phyloP scores from a whole-genome alignment of 1,140 invertebrate species.

The Brachionus asplanchnoidis region DNA sequence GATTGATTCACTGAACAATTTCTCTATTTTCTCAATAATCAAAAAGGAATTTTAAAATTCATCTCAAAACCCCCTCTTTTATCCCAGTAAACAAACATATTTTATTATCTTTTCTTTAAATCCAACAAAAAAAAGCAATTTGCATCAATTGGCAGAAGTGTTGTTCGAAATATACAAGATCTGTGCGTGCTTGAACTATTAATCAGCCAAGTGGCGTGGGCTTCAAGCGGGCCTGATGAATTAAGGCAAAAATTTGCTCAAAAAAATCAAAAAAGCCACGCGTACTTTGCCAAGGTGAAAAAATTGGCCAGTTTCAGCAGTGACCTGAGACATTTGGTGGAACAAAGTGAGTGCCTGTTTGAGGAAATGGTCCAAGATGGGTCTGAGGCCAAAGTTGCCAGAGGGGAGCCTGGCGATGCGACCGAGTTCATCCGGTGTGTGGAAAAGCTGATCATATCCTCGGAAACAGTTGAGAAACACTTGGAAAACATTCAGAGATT shows the following conservation, averaged over 20 bases:
- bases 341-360: neutral
- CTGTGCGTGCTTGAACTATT: neutral
- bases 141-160: neutral
- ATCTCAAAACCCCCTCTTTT: neutral
- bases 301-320: neutral
- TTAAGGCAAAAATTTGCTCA: neutral
- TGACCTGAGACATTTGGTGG: neutral
- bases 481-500: constrained; percentile 18
- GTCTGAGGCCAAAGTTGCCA: neutral
- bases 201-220: neutral
- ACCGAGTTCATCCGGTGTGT: constrained; percentile 14
- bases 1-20: neutral
- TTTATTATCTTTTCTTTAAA: neutral
- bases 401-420: neutral
- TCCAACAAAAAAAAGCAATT: neutral
- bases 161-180: neutral
- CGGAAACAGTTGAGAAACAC: constrained; percentile 19
- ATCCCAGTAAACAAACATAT: neutral
- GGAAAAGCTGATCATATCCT: neutral
- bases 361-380: neutral
- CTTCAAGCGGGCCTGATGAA: neutral
- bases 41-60: constrained; percentile 2
- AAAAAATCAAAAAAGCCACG: neutral
- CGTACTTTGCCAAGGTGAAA: neutral
- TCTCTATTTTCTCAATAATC: neutral